Evolutionary conservation across 2,113 vertebrate genomes (phyloP), one percentile per base, ranked within the genome.

Genomic region (Melanerpes aurifrons): DNA sequence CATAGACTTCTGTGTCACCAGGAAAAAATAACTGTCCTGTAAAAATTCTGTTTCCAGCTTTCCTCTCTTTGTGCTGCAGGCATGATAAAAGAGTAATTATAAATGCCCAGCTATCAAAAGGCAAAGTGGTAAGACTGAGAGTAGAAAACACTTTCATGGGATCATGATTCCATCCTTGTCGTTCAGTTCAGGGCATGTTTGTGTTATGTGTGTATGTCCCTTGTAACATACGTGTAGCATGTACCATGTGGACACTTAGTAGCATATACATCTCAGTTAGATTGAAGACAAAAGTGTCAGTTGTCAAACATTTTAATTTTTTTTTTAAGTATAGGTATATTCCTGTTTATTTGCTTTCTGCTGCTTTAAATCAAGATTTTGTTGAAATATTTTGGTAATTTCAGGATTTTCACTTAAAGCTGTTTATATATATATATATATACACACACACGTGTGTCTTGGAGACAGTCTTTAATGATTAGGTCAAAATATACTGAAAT

Each of bases 371-470:
- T 79, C 48, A 89, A 35, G 20, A 47, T 16, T 75, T 62, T 48
- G 1, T 79, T 66, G 50, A 64, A 82, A 29, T 1, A 7, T 40
- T 90, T 59, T 53, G 7, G 1, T 37, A 19, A 74, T 67, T 86
- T 89, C 28, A 87, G 31, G n/a, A 4, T 19, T 78, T 16, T 8
- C 21, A 18, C 66, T 70, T 28, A 13, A 17, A 6, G 4, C 7
- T 50, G 66, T 72, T 32, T 58, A 9, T 31, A 5, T 3, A 20
- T 32, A 20, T 16, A 1, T 35, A 3, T 22, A 50, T 24, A 22
- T 24, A 6, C 3, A 15, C 29, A 15, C 10, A 1, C 35, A 3
- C 11, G 0, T 35, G 2, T 71, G 2, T 25, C 26, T 79, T 80
- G 13, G 18, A 82, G 25, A 25, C 7, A 15, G 10, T 24, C 45